Evolutionary conservation across 2,888 invertebrate genomes (phyloP).

Genomic region (Chrysodeixis includens): DNA sequence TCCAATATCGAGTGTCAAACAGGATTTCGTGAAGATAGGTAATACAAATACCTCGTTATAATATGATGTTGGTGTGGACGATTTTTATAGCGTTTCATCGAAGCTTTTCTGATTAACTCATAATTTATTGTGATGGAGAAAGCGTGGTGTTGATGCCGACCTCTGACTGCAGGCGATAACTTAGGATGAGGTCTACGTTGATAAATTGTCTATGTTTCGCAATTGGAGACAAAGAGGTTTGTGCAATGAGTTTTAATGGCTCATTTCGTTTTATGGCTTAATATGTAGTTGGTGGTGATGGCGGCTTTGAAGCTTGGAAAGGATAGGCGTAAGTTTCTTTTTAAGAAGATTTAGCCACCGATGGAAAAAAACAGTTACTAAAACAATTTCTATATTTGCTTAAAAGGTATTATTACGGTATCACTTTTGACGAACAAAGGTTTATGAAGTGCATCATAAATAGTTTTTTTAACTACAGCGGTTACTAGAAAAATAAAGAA

Average conservation of each 20-base stretch:
- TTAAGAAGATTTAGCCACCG: no score
- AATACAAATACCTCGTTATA: conserved; percentile 52
- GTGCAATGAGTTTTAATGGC: conserved; percentile 10
- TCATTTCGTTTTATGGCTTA: not conserved
- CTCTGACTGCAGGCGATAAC: conserved; percentile 43
- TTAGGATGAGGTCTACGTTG: conserved; percentile 42
- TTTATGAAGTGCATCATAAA: no score
- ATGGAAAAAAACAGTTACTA: no score
- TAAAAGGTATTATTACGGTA: no score
- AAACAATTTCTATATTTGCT: no score
- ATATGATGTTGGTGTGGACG: conserved; percentile 43
- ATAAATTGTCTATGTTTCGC: conserved; percentile 46
- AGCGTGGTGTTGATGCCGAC: conserved; percentile 49
- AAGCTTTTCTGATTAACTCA: conserved; percentile 57
- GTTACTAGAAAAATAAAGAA: conserved; percentile 3
- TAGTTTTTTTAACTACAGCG: no score
- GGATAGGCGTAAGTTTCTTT: no score
- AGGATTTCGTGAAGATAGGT: conserved; percentile 44
- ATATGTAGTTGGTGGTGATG: no score
- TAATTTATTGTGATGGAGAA: conserved; percentile 55
- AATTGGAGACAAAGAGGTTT: conserved; percentile 21
- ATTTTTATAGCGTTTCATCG: conserved; percentile 48
- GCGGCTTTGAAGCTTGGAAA: no score
- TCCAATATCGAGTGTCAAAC: conserved; percentile 48
- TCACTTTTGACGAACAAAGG: no score